phyloP scores from a whole-genome alignment of 2,113 vertebrate genomes.

The Prochilodus magdalenae region DNA sequence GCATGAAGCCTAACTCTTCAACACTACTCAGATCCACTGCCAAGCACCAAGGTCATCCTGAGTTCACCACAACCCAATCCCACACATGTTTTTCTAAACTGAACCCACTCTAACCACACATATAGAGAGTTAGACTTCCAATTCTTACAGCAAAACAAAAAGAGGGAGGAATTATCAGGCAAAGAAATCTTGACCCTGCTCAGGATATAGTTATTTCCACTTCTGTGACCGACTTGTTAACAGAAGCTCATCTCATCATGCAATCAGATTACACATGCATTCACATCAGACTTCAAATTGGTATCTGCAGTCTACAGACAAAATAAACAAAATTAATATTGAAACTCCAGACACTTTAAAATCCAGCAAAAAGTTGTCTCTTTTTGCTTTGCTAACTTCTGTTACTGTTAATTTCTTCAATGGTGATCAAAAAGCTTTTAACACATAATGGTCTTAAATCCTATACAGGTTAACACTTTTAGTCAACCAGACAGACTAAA shows the following conservation, averaged over 20 bases:
- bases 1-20: conserved; percentile 46
- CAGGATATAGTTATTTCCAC: neutral
- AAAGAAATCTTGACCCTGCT: conserved; percentile 1
- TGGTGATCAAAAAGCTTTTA: no score
- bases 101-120: conserved; percentile 38
- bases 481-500: neutral
- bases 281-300: no score
- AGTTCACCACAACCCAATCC: conserved; percentile 23
- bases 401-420: no score
- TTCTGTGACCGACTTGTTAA: neutral
- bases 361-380: no score
- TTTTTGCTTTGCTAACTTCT: no score
- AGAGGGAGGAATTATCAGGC: conserved; percentile 3
- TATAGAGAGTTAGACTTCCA: conserved; percentile 23
- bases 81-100: conserved; percentile 17
- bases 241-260: no score
- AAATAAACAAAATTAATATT: no score
- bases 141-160: conserved; percentile 32
- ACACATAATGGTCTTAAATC: no score
- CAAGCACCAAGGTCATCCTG: conserved; percentile 49
- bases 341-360: no score
- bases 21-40: conserved; percentile 41
- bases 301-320: no score
- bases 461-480: neutral
- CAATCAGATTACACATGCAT: no score